Percentiles rank a stretch among this genome's conserved stretches.
phyloP scores from a whole-genome alignment of 2,113 vertebrate species.

The Callopanchax toddi region DNA sequence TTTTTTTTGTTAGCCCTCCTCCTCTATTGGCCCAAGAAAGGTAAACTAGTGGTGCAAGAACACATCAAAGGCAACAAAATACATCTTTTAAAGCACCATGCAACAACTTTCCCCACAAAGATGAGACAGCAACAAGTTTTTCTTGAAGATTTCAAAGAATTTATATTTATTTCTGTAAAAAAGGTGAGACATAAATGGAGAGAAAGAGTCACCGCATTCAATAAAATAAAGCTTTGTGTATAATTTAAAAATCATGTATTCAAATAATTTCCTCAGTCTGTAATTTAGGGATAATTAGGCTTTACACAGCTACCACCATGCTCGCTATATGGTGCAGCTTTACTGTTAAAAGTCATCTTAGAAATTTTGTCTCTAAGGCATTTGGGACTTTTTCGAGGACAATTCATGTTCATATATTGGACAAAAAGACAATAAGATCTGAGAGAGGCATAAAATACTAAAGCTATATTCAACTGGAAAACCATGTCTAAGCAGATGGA shows the following conservation, averaged over 20 bases:
- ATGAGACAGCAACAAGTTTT: too few species aligned
- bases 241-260: conserved; percentile 52
- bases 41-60: too few species aligned
- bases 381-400: background rate
- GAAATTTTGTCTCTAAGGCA: background rate
- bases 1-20: too few species aligned
- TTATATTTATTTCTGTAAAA: conserved; percentile 10
- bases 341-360: conserved; percentile 39
- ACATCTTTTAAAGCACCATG: too few species aligned
- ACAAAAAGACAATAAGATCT: background rate
- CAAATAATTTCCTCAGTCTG: conserved; percentile 31
- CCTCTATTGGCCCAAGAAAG: too few species aligned
- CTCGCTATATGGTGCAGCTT: conserved; percentile 36
- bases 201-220: conserved; percentile 41
- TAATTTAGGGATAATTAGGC: conserved; percentile 11
- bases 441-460: background rate
- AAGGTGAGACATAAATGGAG: conserved; percentile 46
- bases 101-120: too few species aligned
- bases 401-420: background rate
- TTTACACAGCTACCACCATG: background rate
- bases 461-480: too few species aligned
- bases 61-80: too few species aligned
- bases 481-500: background rate
- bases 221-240: conserved; percentile 53
- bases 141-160: too few species aligned